phyloP scores from a whole-genome alignment of 2,113 vertebrate species.

The Chascanopsetta lugubris region DNA sequence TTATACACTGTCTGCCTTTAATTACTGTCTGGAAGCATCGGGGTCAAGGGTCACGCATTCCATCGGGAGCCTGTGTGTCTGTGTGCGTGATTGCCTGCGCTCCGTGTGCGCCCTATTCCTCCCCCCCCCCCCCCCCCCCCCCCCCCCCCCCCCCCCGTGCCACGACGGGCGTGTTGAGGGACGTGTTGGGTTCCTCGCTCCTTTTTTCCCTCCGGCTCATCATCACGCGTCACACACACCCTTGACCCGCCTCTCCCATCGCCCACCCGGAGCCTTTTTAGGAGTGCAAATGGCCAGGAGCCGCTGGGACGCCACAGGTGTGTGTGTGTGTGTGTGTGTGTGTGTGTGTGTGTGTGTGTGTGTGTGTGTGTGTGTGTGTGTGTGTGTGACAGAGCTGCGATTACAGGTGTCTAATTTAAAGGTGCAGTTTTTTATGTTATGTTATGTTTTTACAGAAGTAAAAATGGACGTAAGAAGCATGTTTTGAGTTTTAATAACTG shows the following conservation, averaged over 20 bases:
- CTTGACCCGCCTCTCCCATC: slow-evolving; percentile 25
- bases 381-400: slow-evolving; percentile 39
- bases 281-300: slow-evolving; percentile 50
- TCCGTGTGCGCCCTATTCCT: slow-evolving; percentile 24
- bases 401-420: slow-evolving; percentile 57
- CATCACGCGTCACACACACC: slow-evolving; percentile 47
- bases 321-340: no score
- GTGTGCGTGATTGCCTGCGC: slow-evolving; percentile 12
- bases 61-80: slow-evolving; percentile 42
- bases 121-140: no score
- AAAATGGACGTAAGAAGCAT: no score
- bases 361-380: no score
- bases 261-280: slow-evolving; percentile 29
- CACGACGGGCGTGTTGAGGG: slow-evolving; percentile 39
- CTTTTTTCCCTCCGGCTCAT: slow-evolving; percentile 43
- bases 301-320: slow-evolving; percentile 29
- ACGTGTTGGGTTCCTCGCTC: slow-evolving; percentile 56
- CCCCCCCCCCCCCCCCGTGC: no score
- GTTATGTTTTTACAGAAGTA: no score
- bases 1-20: slow-evolving; percentile 74
- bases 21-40: slow-evolving; percentile 72
- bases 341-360: no score
- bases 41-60: slow-evolving; percentile 70
- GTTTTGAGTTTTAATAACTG: no score
- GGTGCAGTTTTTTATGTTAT: no score